Evolutionary conservation across 2,797 vertebrate species (phyloP), one percentile per base, ranked within the genome.

Genomic region (Hoplostethus atlanticus): DNA sequence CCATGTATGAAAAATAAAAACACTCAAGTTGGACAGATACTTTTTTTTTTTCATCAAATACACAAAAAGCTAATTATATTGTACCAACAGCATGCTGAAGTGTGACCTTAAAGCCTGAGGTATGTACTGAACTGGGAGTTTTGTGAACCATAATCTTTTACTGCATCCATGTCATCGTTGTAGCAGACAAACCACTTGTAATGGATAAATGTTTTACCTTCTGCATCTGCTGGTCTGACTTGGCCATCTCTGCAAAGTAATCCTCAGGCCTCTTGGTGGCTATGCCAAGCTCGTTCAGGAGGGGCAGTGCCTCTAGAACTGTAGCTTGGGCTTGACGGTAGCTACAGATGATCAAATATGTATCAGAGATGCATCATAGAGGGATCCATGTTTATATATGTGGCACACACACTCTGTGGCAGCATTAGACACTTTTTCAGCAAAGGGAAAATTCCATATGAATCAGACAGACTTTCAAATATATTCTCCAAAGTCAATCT

Each of bases 201-300:
- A 31, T 1, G n/a, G 13, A 47, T 2, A 51, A 17, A 13, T 1
- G 0, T 1, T 58, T 83, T 64, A 98, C 98, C 96, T 99, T 99
- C 84, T 99, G 98, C 98, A 99, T 99, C 48, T 99, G 98, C 68
- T 98, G 97, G 86, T 99, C 98, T 2, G 97, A 95, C 77, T 99
- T 99, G 61, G 97, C 96, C 98, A 99, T 99, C 91, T 99, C 97
- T 71, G 98, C 98, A 81, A 99, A 99, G 91, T 99, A 99, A 87
- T 99, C 98, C 0, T 96, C 96, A 0, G 98, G 97, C 61, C 98
- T 92, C 85, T 95, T 97, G 0, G 98, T 99, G n/a, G 90, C 67
- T 25, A 99, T 89, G 5, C 94, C 91, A 5, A 96, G 90, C 67
- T 95, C 93, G 3, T 65, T 92, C 36, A 99, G 81, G 44, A 93